Evolutionary conservation across 2,888 invertebrate species (phyloP).

Genomic region (Zhuqinia jingwanae): DNA sequence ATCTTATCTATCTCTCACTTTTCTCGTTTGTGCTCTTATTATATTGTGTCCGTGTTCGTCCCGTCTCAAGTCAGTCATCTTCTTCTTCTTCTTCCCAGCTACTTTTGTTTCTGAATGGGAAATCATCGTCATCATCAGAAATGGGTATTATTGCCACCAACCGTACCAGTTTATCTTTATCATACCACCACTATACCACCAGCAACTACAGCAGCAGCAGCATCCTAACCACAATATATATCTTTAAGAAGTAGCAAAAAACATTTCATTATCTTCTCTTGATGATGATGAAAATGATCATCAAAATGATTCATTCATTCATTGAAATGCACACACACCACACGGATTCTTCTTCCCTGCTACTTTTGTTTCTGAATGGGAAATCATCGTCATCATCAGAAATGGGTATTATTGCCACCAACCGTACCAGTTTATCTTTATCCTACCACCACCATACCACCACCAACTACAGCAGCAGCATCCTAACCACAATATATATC

Average conservation of each 20-base stretch:
- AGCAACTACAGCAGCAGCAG: background rate
- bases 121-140: slow-evolving; percentile 11
- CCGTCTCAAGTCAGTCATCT: too few species aligned
- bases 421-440: background rate
- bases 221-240: too few species aligned
- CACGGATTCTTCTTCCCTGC: background rate
- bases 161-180: background rate
- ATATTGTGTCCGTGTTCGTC: background rate
- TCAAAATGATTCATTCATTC: slow-evolving; percentile 54
- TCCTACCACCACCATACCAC: background rate
- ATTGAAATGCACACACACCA: background rate
- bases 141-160: background rate
- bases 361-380: slow-evolving; percentile 42
- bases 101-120: slow-evolving; percentile 41
- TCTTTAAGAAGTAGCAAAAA: slow-evolving; percentile 50
- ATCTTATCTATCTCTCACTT: slow-evolving; percentile 42
- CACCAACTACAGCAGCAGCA: background rate
- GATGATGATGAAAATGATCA: slow-evolving; percentile 53
- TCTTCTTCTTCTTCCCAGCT: too few species aligned
- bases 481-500: too few species aligned
- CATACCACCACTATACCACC: background rate
- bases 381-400: slow-evolving; percentile 24
- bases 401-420: background rate
- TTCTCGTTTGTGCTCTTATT: background rate
- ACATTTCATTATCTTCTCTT: slow-evolving; percentile 46